A percentile compares a stretch with the other conserved stretches of the same genome.
These are phyloP conservation scores for Herminia tarsipennalis DNA, from an alignment of 2,888 invertebrate genomes.

Conservation along the genomic window DNA sequence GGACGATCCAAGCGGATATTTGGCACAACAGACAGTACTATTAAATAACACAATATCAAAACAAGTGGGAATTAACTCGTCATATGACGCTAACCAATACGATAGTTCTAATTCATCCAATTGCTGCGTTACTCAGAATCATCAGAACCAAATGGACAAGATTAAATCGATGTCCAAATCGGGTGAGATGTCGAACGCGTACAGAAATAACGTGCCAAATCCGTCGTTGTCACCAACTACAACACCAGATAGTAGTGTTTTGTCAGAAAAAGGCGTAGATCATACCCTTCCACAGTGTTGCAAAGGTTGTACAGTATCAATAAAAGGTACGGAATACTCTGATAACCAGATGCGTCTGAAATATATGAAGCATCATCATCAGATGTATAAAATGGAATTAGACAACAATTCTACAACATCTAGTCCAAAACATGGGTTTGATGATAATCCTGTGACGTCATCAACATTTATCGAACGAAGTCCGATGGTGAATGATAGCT, in stretches of 20 bases:
- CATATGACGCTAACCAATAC: conserved; percentile 66
- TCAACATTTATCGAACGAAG: conserved; percentile 88
- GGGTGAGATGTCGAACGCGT: conserved; percentile 60
- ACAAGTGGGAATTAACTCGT: conserved; percentile 81
- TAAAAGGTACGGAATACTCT: conserved; percentile 71
- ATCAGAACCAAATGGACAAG: conserved; percentile 65
- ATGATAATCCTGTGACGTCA: conserved; percentile 88
- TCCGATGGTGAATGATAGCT: conserved; percentile 85
- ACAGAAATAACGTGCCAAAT: conserved; percentile 69
- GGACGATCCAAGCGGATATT: conserved; percentile 96
- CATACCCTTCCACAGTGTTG: conserved; percentile 73
- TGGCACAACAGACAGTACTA: conserved; percentile 95
- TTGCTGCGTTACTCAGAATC: conserved; percentile 57
- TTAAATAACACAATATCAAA: conserved; percentile 93
- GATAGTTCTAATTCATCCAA: conserved; percentile 53
- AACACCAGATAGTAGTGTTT: conserved; percentile 78
- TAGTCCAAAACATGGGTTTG: conserved; percentile 83
- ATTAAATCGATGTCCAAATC: conserved; percentile 56
- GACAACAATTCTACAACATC: conserved; percentile 80
- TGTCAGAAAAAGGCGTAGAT: conserved; percentile 68
- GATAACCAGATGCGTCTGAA: conserved; percentile 72
- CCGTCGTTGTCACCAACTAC: conserved; percentile 75
- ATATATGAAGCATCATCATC: conserved; percentile 75
- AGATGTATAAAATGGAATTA: conserved; percentile 75
- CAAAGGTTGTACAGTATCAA: conserved; percentile 80